phyloP scores from a whole-genome alignment of 2,888 invertebrate genomes.

The Reticulitermes lucifugus region DNA sequence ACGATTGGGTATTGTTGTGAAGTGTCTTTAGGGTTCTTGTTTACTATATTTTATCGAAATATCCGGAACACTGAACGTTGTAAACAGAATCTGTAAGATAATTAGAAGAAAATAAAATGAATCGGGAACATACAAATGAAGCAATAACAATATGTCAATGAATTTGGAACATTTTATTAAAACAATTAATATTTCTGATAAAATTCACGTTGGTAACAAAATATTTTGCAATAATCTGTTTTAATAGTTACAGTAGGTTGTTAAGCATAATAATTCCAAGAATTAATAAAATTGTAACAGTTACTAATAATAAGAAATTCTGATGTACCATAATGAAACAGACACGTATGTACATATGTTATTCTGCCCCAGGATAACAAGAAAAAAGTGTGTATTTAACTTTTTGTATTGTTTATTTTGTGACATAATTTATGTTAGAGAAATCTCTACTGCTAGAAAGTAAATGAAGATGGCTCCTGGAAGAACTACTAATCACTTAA shows the following conservation, averaged over 20 bases:
- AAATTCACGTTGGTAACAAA: not conserved
- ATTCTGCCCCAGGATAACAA: too few relatives aligned
- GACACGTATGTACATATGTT: not conserved
- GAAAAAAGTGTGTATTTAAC: too few relatives aligned
- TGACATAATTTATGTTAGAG: too few relatives aligned
- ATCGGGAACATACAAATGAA: not conserved
- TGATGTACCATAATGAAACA: not conserved
- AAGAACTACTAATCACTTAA: too few relatives aligned
- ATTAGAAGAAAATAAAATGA: not conserved
- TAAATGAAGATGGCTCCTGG: too few relatives aligned
- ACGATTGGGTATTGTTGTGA: not conserved
- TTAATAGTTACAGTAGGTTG: not conserved
- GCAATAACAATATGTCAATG: not conserved
- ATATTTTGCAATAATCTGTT: not conserved
- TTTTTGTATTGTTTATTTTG: too few relatives aligned
- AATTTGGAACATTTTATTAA: not conserved
- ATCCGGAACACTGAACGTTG: not conserved
- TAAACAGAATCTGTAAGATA: not conserved
- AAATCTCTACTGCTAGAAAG: too few relatives aligned
- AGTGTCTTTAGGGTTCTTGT: not conserved
- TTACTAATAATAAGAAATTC: not conserved
- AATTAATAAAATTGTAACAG: not conserved
- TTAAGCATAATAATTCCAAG: not conserved
- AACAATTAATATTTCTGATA: not conserved
- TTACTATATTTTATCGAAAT: not conserved